Conservation (phyloP, 2,888 invertebrate species). For the Yponomeuta sedellus region DNA sequence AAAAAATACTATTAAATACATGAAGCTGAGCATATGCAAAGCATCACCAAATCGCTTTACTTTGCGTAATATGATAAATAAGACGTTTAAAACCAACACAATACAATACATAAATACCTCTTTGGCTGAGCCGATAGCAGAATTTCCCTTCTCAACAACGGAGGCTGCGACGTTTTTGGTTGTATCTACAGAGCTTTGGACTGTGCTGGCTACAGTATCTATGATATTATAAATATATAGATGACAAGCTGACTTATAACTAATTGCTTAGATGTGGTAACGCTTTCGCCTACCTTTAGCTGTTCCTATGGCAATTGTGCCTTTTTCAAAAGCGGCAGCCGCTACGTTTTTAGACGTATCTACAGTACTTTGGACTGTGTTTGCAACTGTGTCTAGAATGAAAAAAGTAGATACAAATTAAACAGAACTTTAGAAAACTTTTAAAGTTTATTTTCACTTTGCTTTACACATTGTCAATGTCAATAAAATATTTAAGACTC, state of each 20-base stretch:
- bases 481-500: too few species aligned
- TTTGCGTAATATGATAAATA: too few species aligned
- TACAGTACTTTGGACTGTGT: conserved; percentile 26
- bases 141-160: conserved; percentile 39
- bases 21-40: too few species aligned
- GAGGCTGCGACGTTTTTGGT: conserved; percentile 47
- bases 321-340: too few species aligned
- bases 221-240: conserved; percentile 26
- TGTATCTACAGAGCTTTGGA: conserved; percentile 42
- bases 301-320: neutral
- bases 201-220: conserved; percentile 41
- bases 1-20: too few species aligned
- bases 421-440: too few species aligned
- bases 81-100: neutral
- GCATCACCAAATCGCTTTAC: too few species aligned
- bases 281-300: neutral
- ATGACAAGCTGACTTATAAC: too few species aligned
- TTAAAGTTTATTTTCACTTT: too few species aligned
- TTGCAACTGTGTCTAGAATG: conserved; percentile 26
- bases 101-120: conserved; percentile 21
- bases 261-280: too few species aligned
- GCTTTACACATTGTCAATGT: too few species aligned
- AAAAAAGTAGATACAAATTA: conserved; percentile 24
- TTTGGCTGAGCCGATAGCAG: conserved; percentile 34
- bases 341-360: too few species aligned